These are phyloP conservation scores for Epicampocera succincta DNA, from an alignment of 2,888 invertebrate species.

Conservation along the genomic window DNA sequence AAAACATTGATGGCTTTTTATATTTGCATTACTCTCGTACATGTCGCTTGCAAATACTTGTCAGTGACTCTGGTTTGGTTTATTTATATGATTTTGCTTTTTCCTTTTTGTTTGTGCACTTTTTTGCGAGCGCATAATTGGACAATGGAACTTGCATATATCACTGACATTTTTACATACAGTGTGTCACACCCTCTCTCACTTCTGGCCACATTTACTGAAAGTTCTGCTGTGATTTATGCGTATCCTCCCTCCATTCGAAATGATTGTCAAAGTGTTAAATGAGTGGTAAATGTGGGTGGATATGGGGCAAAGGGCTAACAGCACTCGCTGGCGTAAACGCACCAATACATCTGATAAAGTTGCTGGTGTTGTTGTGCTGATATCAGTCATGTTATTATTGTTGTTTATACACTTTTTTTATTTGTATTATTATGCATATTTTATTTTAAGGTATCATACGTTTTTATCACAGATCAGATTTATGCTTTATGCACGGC, in stretches of 20 bases:
- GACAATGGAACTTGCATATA: slow-evolving; percentile 48
- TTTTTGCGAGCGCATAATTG: slow-evolving; percentile 51
- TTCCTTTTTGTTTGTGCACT: slow-evolving; percentile 15
- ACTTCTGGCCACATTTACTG: slow-evolving; percentile 11
- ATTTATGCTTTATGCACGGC: slow-evolving; percentile 53
- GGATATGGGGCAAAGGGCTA: slow-evolving; percentile 1
- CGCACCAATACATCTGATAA: slow-evolving; percentile 17
- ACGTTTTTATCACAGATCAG: slow-evolving; percentile 52
- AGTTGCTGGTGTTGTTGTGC: slow-evolving; percentile 20
- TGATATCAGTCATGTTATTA: slow-evolving; percentile 45
- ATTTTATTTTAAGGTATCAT: slow-evolving; percentile 58
- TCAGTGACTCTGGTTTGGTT: slow-evolving; percentile 41
- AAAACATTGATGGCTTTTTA: slow-evolving; percentile 55
- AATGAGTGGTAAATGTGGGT: slow-evolving; percentile 37
- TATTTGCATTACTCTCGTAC: slow-evolving; percentile 44
- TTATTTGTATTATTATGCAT: slow-evolving; percentile 27
- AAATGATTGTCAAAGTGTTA: slow-evolving; percentile 49
- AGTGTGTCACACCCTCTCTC: not conserved
- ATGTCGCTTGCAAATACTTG: slow-evolving; percentile 17
- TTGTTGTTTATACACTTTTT: slow-evolving; percentile 18
- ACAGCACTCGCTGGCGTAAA: slow-evolving; percentile 7
- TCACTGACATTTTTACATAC: slow-evolving; percentile 39
- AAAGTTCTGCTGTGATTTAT: slow-evolving; percentile 53
- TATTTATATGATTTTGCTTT: slow-evolving; percentile 24
- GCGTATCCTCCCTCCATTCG: slow-evolving; percentile 2